Evolutionary conservation across 2,888 invertebrate genomes (phyloP).

Genomic region (Drosophila rellima): DNA sequence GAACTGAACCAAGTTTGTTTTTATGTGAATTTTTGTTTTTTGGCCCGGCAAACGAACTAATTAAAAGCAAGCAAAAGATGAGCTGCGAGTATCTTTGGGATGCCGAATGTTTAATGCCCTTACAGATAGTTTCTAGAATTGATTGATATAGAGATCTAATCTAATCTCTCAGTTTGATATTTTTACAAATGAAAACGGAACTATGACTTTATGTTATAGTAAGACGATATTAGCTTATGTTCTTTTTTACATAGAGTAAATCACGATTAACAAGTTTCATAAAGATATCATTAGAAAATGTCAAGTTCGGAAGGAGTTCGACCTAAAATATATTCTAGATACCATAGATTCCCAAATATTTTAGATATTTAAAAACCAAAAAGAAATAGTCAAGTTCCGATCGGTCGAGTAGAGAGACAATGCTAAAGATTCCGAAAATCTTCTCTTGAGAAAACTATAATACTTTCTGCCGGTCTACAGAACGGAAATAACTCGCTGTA

Average conservation of each 20-base stretch:
- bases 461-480: not conserved
- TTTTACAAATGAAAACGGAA: not conserved
- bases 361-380: too few relatives aligned
- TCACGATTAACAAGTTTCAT: not conserved
- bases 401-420: not conserved
- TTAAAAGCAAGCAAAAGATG: slow-evolving; percentile 54
- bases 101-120: not conserved
- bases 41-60: slow-evolving; percentile 62
- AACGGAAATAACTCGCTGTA: slow-evolving; percentile 22
- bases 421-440: not conserved
- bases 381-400: not conserved
- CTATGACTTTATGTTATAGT: too few relatives aligned
- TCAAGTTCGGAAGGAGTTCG: not conserved
- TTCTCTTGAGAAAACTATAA: slow-evolving; percentile 1
- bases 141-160: not conserved
- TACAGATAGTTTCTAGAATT: not conserved
- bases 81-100: slow-evolving; percentile 1
- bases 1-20: slow-evolving; percentile 69
- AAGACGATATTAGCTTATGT: too few relatives aligned
- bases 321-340: not conserved
- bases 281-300: not conserved
- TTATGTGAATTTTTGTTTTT: slow-evolving; percentile 37
- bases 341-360: not conserved
- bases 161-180: not conserved
- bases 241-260: not conserved